Conservation (phyloP, 2,797 vertebrate genomes). For the Fringilla coelebs region DNA sequence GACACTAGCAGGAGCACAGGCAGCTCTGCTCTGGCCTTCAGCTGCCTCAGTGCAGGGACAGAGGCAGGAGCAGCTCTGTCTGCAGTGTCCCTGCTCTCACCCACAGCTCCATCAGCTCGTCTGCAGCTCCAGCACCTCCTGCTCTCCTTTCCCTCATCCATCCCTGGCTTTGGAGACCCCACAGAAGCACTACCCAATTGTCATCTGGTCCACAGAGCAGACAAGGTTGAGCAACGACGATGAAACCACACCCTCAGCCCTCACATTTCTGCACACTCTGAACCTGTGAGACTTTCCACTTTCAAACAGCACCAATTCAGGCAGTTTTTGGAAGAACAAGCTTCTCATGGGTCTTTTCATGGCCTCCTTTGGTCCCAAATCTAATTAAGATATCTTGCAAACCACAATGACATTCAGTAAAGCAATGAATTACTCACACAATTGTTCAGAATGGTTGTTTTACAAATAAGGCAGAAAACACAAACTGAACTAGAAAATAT, state of each 20-base stretch:
- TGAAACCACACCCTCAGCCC: background rate
- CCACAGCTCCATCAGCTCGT: accelerated
- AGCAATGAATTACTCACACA: background rate
- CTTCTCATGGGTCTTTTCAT: background rate
- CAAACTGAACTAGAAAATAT: background rate
- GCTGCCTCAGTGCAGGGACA: background rate
- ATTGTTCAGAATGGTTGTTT: background rate
- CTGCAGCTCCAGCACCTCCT: background rate
- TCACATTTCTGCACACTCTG: background rate
- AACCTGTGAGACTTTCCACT: background rate
- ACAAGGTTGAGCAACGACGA: accelerated
- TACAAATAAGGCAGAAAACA: background rate
- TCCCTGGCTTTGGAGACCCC: accelerated
- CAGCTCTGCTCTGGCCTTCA: background rate
- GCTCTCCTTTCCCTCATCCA: background rate
- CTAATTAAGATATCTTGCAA: background rate
- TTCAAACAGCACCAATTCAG: background rate
- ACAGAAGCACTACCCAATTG: accelerated
- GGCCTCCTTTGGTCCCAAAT: background rate
- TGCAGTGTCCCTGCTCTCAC: background rate
- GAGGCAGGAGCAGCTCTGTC: background rate
- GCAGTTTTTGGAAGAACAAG: background rate
- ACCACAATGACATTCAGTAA: background rate
- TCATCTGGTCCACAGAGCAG: accelerated
- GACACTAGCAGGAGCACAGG: accelerated